These are phyloP conservation scores for Drymodes brunneopygia DNA, from an alignment of 2,113 vertebrate species.

Conservation along the genomic window DNA sequence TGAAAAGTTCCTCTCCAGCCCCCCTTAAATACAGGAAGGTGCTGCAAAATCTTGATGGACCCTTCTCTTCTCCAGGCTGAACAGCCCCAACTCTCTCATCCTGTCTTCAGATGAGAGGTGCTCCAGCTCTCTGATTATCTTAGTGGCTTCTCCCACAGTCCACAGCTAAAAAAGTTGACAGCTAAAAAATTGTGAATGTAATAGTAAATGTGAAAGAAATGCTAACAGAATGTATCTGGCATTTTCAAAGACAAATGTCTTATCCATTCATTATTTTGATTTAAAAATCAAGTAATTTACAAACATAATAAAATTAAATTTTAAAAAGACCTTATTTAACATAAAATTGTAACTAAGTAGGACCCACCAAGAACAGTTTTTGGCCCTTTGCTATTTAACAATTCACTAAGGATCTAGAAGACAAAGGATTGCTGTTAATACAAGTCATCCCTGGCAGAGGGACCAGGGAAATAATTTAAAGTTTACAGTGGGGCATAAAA, in stretches of 20 bases:
- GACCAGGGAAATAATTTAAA: not conserved
- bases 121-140: not conserved
- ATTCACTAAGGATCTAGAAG: not conserved
- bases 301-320: not conserved
- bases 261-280: not conserved
- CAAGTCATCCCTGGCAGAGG: not conserved
- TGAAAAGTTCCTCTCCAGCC: not conserved
- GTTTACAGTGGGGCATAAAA: not conserved
- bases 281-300: not conserved
- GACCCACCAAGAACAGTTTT: not conserved
- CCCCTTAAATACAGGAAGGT: not conserved
- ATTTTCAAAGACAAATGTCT: not conserved
- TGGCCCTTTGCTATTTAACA: not conserved
- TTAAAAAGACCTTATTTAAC: not conserved
- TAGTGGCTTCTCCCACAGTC: not conserved
- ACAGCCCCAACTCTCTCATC: not conserved
- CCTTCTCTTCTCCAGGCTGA: not conserved
- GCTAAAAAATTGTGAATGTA: not conserved
- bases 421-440: not conserved
- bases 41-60: too few relatives aligned
- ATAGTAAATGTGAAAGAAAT: not conserved
- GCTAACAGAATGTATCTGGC: not conserved
- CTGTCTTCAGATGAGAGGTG: not conserved
- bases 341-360: not conserved
- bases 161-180: not conserved